Conservation (phyloP, 1,140 invertebrate genomes). For the Drosophila sp. region DNA sequence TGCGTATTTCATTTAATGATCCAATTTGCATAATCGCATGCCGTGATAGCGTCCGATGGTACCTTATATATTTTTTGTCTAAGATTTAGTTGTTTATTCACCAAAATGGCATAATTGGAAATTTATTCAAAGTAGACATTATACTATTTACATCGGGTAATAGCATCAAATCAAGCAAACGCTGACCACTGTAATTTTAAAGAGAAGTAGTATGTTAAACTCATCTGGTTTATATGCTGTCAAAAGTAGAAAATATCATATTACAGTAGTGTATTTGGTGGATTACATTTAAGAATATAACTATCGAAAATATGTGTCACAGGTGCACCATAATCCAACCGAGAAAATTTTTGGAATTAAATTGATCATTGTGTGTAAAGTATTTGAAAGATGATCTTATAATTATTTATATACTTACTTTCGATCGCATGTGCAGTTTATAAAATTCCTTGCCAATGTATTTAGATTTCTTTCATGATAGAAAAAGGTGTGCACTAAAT, state of each 20-base stretch:
- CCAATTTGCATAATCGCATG: not conserved
- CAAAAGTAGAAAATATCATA: no score
- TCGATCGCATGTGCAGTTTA: conserved; percentile 49
- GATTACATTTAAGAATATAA: no score
- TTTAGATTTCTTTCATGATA: conserved; percentile 26
- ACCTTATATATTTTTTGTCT: not conserved
- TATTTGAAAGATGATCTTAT: not conserved
- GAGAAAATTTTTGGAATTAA: no score
- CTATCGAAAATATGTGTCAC: no score
- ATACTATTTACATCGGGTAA: conserved; percentile 20
- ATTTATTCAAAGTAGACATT: conserved; percentile 8
- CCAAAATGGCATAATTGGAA: conserved; percentile 31
- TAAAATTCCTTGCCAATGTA: conserved; percentile 39
- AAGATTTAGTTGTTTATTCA: not conserved
- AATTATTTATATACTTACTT: conserved; percentile 32
- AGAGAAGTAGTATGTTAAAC: not conserved
- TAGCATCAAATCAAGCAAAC: conserved; percentile 30
- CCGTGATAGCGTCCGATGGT: not conserved
- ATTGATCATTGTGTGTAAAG: no score
- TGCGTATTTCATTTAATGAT: not conserved
- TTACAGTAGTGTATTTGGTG: no score
- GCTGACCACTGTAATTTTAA: conserved; percentile 28
- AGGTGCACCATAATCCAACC: no score
- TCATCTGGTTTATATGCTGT: no score
- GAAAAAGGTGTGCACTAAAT: conserved; percentile 41